Conservation (phyloP, 2,797 vertebrate genomes). For the Pelodytes ibericus region DNA sequence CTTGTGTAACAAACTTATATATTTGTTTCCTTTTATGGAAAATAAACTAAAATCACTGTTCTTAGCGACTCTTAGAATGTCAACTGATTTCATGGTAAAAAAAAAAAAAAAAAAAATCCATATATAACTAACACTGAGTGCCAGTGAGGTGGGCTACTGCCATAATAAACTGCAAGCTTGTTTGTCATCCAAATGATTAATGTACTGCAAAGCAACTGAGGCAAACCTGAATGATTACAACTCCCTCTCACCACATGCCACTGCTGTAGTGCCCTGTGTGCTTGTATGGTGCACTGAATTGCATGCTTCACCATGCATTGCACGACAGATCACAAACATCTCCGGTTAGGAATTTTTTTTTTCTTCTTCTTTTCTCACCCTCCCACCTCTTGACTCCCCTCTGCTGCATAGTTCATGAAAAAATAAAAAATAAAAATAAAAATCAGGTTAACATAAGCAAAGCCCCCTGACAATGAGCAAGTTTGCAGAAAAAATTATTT, state of each 20-base stretch:
- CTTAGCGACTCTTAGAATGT: too few relatives aligned
- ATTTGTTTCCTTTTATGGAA: background rate
- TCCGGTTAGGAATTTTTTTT: slow-evolving; percentile 14
- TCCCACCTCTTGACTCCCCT: background rate
- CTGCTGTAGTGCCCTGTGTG: slow-evolving; percentile 19
- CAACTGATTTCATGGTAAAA: too few relatives aligned
- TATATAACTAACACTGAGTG: too few relatives aligned
- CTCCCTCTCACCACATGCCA: slow-evolving; percentile 50
- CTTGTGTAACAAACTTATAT: background rate
- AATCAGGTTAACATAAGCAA: too few relatives aligned
- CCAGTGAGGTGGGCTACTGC: too few relatives aligned
- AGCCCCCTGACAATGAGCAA: too few relatives aligned
- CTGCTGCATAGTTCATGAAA: too few relatives aligned
- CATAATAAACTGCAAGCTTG: too few relatives aligned
- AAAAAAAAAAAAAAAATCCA: too few relatives aligned
- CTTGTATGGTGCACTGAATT: background rate
- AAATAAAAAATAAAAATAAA: background rate
- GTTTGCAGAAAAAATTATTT: background rate
- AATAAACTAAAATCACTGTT: background rate
- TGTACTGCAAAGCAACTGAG: slow-evolving; percentile 32
- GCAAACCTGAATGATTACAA: slow-evolving; percentile 24
- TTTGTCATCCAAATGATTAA: background rate
- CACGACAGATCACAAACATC: slow-evolving; percentile 29
- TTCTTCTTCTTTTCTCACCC: background rate
- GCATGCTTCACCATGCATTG: background rate